Evolutionary conservation across 2,113 vertebrate species (phyloP).

Genomic region (Reinhardtius hippoglossoides): DNA sequence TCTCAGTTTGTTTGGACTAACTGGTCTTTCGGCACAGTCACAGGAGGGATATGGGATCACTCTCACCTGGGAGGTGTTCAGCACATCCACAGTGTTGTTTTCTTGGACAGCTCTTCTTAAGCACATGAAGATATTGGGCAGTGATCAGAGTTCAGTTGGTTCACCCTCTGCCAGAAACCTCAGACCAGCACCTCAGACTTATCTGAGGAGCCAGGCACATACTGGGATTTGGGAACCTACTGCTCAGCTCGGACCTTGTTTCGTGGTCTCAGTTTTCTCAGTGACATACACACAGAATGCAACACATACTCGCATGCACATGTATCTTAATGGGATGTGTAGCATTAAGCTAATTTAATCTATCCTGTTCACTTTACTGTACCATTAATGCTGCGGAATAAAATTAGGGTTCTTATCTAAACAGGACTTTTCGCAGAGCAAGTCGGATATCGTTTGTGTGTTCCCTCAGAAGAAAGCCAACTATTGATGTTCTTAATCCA

Average conservation of each 20-base stretch:
- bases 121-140: not conserved
- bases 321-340: not conserved
- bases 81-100: slow-evolving; percentile 10
- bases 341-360: not conserved
- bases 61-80: slow-evolving; percentile 25
- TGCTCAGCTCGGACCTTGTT: too few relatives aligned
- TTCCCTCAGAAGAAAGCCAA: not conserved
- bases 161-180: slow-evolving; percentile 14
- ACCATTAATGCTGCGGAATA: not conserved
- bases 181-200: not conserved
- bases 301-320: not conserved
- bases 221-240: not conserved
- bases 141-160: not conserved
- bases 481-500: not conserved
- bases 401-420: not conserved
- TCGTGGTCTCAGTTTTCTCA: not conserved
- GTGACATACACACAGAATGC: not conserved
- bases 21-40: not conserved
- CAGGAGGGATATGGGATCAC: not conserved
- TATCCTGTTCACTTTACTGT: not conserved
- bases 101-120: not conserved
- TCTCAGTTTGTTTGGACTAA: slow-evolving; percentile 10
- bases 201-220: not conserved
- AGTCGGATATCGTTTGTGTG: not conserved
- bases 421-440: too few relatives aligned